Evolutionary conservation across 1,140 invertebrate species (phyloP).

Genomic region (Doryteuthis pealeii): DNA sequence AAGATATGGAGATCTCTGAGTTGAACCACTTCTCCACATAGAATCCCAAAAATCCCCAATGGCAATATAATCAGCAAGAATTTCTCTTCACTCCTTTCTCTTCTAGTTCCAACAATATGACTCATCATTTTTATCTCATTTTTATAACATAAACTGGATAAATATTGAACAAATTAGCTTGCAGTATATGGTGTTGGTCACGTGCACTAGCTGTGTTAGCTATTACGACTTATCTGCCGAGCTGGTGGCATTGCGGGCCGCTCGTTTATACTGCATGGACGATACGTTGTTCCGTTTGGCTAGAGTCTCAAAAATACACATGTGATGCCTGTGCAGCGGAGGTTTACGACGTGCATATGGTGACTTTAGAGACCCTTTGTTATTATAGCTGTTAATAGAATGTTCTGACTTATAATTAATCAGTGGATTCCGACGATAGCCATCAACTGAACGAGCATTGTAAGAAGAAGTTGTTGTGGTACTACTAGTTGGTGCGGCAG

Average conservation of each 20-base stretch:
- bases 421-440: neutral
- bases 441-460: neutral
- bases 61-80: neutral
- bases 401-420: too few relatives aligned
- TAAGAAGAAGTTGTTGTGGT: slow-evolving; percentile 21
- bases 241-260: slow-evolving; percentile 23
- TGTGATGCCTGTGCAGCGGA: slow-evolving; percentile 34
- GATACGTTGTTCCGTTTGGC: slow-evolving; percentile 56
- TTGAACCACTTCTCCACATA: too few relatives aligned
- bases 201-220: neutral
- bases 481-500: slow-evolving; percentile 16
- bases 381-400: too few relatives aligned
- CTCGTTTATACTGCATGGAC: slow-evolving; percentile 45
- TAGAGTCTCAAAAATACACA: slow-evolving; percentile 54
- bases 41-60: neutral
- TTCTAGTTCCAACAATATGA: slow-evolving; percentile 6
- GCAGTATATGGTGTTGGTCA: neutral
- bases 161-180: slow-evolving; percentile 3
- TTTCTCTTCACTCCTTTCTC: neutral
- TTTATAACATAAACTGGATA: neutral
- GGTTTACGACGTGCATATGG: slow-evolving; percentile 27
- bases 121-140: neutral
- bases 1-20: too few relatives aligned
- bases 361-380: slow-evolving; percentile 9
- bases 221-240: neutral